Base-by-base conservation (phyloP, 2,888 invertebrate species). In the Polydrusus tereticollis region DNA sequence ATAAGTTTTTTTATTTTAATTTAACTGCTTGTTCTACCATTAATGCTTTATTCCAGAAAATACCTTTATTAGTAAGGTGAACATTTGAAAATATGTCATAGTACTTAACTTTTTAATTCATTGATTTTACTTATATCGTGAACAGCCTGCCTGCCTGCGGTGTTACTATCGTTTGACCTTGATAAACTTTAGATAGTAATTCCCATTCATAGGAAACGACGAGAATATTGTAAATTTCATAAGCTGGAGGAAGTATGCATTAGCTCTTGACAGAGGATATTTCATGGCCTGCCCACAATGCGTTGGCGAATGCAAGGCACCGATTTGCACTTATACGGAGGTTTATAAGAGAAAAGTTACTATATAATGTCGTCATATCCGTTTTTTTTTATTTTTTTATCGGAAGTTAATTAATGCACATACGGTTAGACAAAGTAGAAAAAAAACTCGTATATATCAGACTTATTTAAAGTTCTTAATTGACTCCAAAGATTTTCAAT, bases 181-280 rank as follows among this genome's bases (percentile, higher is more conserved):
- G 68, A 69, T 69, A 69, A 62, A 69, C 68, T 69, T 62, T 62
- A 62, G 68, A 69, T 69, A 69, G 69, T 69, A 63, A 69, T 62
- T 69, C 57, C 63, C 69, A 69, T 69, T 69, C 69, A 69, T 69
- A 63, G 63, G n/a, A 69, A 26, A 63, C 45, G 63, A 20, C 69
- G 68, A 68, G 65, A 55, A 33, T 62, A 64, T 64, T 64, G 64
- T 64, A 64, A 63, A 64, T 52, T 64, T 64, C 64, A 52, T 52
- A 64, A 64, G 64, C 64, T 52, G 52, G 12, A 64, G 64, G 64
- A 64, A 64, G 64, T 64, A 52, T 64, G 52, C 38, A 64, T 64
- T 64, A 29, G 29, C 0, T 62, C 45, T 45, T 47, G 60, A 62
- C 60, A 62, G 29, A 20, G 60, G 47, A 45, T 38, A 36, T 62